Base-by-base conservation (phyloP, 1,140 invertebrate genomes). In the Drosophila willistoni region DNA sequence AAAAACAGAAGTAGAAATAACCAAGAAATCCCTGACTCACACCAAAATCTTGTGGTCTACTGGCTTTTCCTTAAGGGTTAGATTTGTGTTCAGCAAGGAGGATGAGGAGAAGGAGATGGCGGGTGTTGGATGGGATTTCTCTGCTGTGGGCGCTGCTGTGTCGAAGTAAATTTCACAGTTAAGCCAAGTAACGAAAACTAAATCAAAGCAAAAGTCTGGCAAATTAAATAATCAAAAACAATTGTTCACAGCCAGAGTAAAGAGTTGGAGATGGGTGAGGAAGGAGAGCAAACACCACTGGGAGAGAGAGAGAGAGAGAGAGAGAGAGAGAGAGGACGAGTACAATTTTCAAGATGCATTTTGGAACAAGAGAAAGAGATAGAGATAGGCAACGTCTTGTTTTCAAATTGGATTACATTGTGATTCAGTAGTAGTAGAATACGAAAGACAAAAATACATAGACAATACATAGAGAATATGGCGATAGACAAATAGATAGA, bases 211-310 rank as follows among this genome's bases (percentile, higher is more conserved):
- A 87, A 87, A 87, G 19, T 87, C 77, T 71, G 83, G 72, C 73
- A 89, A 87, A 89, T 87, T 82, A 89, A 83, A 87, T 80, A 87
- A 83, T 83, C 79, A 82, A 87, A 86, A 87, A 87, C 72, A 87
- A 86, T 87, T 85, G 81, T 64, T 64, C 17, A 51, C 44, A 51
- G 44, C 17, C 17, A 51, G 44, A 51, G 44, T 22, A 59, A 36
- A 34, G 25, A 34, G n/a, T 36, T 3, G 34, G n/a, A 33, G 65
- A 39, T 64, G 57, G 39, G 10, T 14, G n/a, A 22, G 19, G 25
- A 17, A 29, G 33, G 51, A 39, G 42, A 44, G 9, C 25, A 25
- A 25, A 2, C 36, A 39, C 36, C 36, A 12, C 9, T 39, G 19
- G 19, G 66, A 66, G 65, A 54, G 47, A 77, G 4, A 81, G 70